phyloP scores from a whole-genome alignment of 2,113 vertebrate species.

The Edolisoma coerulescens region DNA sequence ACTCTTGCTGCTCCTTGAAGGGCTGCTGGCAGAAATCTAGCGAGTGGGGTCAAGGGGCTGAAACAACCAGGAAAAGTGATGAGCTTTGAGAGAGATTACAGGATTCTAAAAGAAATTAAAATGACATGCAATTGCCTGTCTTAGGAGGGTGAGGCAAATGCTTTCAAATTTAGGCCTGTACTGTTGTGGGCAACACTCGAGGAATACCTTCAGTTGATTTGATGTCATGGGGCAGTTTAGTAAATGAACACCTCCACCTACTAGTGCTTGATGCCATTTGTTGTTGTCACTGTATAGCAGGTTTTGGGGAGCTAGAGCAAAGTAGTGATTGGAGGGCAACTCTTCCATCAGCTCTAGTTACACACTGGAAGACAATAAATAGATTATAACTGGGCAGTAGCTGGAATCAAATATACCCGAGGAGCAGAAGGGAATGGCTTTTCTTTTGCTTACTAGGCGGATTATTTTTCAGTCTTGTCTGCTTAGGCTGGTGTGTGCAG shows the following conservation, averaged over 20 bases:
- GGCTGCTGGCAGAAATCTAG: background rate
- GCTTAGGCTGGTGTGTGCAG: background rate
- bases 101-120: background rate
- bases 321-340: background rate
- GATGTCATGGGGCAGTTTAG: background rate
- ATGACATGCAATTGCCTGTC: background rate
- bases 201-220: background rate
- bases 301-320: background rate
- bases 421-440: background rate
- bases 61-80: background rate
- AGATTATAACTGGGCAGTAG: background rate
- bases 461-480: background rate
- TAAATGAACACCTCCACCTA: rapidly evolving
- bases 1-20: background rate
- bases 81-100: background rate
- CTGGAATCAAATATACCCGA: background rate
- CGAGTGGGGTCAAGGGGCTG: background rate
- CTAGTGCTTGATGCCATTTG: background rate
- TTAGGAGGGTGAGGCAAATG: background rate
- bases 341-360: background rate
- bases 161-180: background rate
- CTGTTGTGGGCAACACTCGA: background rate
- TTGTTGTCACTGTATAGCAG: background rate
- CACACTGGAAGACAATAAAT: background rate
- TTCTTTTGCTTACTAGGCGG: background rate